These are phyloP conservation scores for Dermatophagoides farinae DNA, from an alignment of 1,140 invertebrate species.

Conservation along the genomic window DNA sequence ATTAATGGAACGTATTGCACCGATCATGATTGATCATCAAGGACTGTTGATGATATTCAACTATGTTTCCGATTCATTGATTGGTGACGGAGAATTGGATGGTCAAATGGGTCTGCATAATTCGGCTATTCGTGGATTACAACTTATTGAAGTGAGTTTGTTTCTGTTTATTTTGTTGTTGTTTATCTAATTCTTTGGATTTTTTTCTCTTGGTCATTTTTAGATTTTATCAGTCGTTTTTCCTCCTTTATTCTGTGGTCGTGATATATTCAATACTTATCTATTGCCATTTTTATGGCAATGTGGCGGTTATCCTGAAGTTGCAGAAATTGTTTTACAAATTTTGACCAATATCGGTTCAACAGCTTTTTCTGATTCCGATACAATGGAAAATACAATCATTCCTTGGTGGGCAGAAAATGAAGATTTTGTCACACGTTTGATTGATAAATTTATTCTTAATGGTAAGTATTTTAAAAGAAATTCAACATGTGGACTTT, in stretches of 20 bases:
- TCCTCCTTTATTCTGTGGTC: conserved; percentile 69
- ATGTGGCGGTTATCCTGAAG: conserved; percentile 47
- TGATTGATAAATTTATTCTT: conserved; percentile 15
- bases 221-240: conserved; percentile 68
- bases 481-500: neutral
- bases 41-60: conserved; percentile 29
- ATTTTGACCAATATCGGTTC: conserved; percentile 29
- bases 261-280: conserved; percentile 49
- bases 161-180: neutral
- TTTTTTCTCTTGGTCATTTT: conserved; percentile 21
- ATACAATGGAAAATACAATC: conserved; percentile 3
- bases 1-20: conserved; percentile 73
- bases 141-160: conserved; percentile 33
- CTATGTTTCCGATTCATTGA: conserved; percentile 24
- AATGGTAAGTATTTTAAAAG: conserved; percentile 5
- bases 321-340: conserved; percentile 42
- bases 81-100: conserved; percentile 20
- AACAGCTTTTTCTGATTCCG: conserved; percentile 8
- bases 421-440: conserved; percentile 12
- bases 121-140: conserved; percentile 20
- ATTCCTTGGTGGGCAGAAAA: conserved; percentile 16
- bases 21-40: conserved; percentile 79
- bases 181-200: too few species aligned
- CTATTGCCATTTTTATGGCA: conserved; percentile 46
- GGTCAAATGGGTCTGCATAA: conserved; percentile 17